phyloP scores from a whole-genome alignment of 2,888 invertebrate species.

The Melanostoma mellinum region DNA sequence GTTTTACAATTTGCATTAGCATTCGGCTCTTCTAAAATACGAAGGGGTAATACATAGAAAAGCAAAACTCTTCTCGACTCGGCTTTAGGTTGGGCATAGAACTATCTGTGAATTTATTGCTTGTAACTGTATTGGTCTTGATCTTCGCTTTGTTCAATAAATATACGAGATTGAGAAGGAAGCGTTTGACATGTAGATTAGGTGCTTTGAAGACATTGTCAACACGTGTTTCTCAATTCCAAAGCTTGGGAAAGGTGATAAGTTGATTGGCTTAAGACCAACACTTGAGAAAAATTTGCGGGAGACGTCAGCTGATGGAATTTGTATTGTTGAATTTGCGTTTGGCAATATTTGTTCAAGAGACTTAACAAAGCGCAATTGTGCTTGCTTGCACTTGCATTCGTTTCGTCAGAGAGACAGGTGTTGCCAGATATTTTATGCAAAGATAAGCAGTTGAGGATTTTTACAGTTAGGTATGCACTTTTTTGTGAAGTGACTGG shows the following conservation, averaged over 20 bases:
- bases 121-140: slow-evolving; percentile 6
- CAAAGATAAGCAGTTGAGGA: neutral
- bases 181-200: slow-evolving; percentile 1
- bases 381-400: slow-evolving; percentile 3
- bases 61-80: slow-evolving; percentile 1
- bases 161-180: slow-evolving; percentile 24
- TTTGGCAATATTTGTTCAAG: slow-evolving; percentile 6
- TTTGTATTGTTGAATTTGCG: slow-evolving; percentile 6
- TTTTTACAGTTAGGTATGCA: neutral
- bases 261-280: slow-evolving; percentile 3
- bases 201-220: slow-evolving; percentile 12
- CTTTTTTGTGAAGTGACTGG: neutral
- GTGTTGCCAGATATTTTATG: neutral
- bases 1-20: slow-evolving; percentile 24
- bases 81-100: slow-evolving; percentile 15
- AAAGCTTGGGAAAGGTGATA: slow-evolving; percentile 19
- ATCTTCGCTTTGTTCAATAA: neutral
- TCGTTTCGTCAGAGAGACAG: neutral
- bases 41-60: slow-evolving; percentile 18
- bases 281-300: neutral
- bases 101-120: slow-evolving; percentile 29
- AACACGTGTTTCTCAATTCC: slow-evolving; percentile 52
- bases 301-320: slow-evolving; percentile 33
- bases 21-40: neutral
- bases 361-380: neutral